Percentiles rank a stretch among this genome's conserved stretches.
These are phyloP conservation scores for Phyto melanocephala DNA, from an alignment of 2,888 invertebrate species.

Conservation along the genomic window DNA sequence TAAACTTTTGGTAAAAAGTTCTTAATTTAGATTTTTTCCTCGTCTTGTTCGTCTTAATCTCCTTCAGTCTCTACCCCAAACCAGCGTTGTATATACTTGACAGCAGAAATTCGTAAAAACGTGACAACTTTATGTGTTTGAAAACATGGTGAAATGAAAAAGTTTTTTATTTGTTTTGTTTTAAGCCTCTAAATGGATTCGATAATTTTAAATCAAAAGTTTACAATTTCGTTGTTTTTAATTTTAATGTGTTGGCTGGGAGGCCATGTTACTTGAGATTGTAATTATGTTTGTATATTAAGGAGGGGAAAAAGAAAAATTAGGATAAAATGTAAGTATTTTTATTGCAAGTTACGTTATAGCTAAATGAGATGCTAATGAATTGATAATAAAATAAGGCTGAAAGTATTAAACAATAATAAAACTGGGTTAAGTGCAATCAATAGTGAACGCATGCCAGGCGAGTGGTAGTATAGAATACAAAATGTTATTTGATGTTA, in stretches of 20 bases:
- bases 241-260: background rate
- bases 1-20: slow-evolving; percentile 54
- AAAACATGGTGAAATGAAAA: slow-evolving; percentile 49
- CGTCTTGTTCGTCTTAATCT: background rate
- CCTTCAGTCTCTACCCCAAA: background rate
- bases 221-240: slow-evolving; percentile 23
- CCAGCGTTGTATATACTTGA: background rate
- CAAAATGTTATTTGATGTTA: no score
- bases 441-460: no score
- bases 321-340: background rate
- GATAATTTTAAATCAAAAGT: slow-evolving; percentile 51
- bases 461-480: no score
- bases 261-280: background rate
- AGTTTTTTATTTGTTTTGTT: slow-evolving; percentile 5
- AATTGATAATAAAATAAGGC: background rate
- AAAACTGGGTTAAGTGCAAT: background rate
- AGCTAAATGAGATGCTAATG: background rate
- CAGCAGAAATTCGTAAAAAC: slow-evolving; percentile 15
- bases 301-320: background rate
- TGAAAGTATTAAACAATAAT: background rate
- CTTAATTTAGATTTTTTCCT: slow-evolving; percentile 39
- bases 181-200: slow-evolving; percentile 41
- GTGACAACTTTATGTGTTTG: slow-evolving; percentile 33
- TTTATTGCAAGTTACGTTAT: background rate
- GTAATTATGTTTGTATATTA: background rate